A percentile compares a stretch with the other conserved stretches of the same genome.
Conservation (phyloP, 2,113 vertebrate genomes). For the Mustela lutreola region DNA sequence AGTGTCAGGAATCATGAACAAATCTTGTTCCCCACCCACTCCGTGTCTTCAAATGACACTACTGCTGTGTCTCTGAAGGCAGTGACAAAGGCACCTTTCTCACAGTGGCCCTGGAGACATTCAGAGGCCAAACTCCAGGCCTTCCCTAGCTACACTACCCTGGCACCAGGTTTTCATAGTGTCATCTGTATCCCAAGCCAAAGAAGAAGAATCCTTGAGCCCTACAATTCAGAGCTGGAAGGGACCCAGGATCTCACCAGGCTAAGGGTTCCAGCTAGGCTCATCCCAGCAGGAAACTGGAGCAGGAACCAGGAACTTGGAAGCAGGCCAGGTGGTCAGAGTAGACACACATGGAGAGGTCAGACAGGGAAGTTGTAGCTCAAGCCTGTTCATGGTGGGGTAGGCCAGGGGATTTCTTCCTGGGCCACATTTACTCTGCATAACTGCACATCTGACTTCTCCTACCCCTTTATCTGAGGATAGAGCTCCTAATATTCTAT, state of each 20-base stretch:
- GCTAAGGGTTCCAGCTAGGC: neutral
- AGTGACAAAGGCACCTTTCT: neutral
- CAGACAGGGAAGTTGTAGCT: neutral
- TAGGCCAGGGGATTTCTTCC: neutral
- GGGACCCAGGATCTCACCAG: neutral
- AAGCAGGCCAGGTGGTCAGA: neutral
- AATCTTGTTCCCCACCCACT: neutral
- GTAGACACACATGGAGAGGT: neutral
- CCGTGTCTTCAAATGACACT: neutral
- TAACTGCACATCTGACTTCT: slow-evolving; percentile 6
- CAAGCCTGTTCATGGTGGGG: neutral
- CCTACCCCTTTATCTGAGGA: neutral
- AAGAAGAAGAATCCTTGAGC: neutral
- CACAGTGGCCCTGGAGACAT: neutral
- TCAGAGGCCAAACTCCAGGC: neutral
- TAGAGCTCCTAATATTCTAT: neutral
- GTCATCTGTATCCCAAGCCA: neutral
- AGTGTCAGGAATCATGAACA: neutral
- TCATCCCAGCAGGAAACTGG: neutral
- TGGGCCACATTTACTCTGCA: neutral
- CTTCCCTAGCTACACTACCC: neutral
- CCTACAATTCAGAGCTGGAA: neutral
- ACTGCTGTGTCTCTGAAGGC: neutral
- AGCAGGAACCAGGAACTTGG: neutral
- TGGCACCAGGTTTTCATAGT: neutral